These are phyloP conservation scores for Pitangus sulphuratus DNA, from an alignment of 2,797 vertebrate genomes.

Conservation along the genomic window DNA sequence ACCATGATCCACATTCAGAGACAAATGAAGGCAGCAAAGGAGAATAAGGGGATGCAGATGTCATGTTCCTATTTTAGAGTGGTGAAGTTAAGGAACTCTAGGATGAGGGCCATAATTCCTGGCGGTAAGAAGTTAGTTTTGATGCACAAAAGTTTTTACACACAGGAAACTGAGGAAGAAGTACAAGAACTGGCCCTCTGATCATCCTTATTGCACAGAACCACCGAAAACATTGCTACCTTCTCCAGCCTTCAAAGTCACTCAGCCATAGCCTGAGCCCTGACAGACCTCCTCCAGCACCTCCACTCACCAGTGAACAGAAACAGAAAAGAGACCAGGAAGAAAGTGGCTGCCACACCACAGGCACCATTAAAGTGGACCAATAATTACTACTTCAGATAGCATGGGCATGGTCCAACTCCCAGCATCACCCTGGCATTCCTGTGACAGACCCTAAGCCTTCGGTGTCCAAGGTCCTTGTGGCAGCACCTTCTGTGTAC, in stretches of 20 bases:
- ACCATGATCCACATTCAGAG: rapidly evolving
- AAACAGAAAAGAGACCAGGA: neutral
- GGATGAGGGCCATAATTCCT: neutral
- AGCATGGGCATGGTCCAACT: neutral
- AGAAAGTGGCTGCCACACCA: neutral
- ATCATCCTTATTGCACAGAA: neutral
- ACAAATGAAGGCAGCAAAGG: neutral
- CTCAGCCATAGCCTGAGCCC: neutral
- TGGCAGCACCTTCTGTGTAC: neutral
- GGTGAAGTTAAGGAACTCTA: neutral
- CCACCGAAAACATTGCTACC: neutral
- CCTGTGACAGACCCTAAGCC: neutral
- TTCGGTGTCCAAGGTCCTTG: rapidly evolving
- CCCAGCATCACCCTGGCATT: neutral
- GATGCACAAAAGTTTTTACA: neutral
- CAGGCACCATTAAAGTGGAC: rapidly evolving
- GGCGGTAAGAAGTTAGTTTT: neutral
- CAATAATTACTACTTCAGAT: neutral
- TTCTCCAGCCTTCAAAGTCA: neutral
- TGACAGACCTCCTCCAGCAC: neutral
- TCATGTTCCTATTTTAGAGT: neutral
- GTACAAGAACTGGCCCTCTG: neutral
- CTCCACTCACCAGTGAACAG: neutral
- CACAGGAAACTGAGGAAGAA: neutral
- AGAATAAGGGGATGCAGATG: neutral